phyloP scores from a whole-genome alignment of 1,140 invertebrate species.

The Marisa cornuarietis region DNA sequence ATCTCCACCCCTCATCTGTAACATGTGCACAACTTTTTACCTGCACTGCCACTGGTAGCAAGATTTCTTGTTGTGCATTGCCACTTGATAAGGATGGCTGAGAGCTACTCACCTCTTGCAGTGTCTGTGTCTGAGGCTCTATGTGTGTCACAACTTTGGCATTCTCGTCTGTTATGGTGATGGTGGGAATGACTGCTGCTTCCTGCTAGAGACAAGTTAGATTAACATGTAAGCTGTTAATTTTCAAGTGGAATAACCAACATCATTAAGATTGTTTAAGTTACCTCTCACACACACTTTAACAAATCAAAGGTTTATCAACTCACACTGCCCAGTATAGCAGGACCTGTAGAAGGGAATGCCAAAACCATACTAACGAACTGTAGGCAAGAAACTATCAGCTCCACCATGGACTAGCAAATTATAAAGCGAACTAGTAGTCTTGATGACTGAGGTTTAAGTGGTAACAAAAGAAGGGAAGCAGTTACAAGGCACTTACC shows the following conservation, averaged over 20 bases:
- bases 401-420: too few relatives aligned
- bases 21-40: too few relatives aligned
- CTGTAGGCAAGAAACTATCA: too few relatives aligned
- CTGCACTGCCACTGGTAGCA: too few relatives aligned
- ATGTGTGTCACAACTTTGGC: constrained; percentile 39
- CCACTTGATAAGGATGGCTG: too few relatives aligned
- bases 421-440: too few relatives aligned
- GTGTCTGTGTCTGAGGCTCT: constrained; percentile 19
- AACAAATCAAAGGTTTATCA: background rate
- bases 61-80: too few relatives aligned
- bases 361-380: too few relatives aligned
- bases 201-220: constrained; percentile 24
- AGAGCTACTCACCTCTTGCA: too few relatives aligned
- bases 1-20: too few relatives aligned
- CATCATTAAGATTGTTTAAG: background rate
- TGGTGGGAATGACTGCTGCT: constrained; percentile 41
- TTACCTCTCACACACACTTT: background rate
- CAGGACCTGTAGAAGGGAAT: background rate
- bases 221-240: background rate
- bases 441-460: too few relatives aligned
- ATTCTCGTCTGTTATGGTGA: constrained; percentile 55
- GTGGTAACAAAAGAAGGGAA: background rate
- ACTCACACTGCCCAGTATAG: background rate
- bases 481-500: constrained; percentile 27
- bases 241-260: too few relatives aligned